phyloP scores from a whole-genome alignment of 2,888 invertebrate species.

The Nasonovia ribisnigri region DNA sequence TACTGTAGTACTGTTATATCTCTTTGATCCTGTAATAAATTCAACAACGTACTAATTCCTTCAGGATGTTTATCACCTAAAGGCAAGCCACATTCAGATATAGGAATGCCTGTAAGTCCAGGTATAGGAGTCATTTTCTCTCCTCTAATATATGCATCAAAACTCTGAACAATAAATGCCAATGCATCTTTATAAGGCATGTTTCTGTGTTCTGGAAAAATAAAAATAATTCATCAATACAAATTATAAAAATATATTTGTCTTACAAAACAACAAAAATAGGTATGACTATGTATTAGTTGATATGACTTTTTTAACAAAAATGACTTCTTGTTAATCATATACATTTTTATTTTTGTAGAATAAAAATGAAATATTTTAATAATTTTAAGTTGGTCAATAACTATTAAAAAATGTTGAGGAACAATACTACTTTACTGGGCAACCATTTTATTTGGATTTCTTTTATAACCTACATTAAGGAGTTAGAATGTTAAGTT shows the following conservation, averaged over 20 bases:
- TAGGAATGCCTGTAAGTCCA: conserved; percentile 70
- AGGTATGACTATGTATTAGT: neutral
- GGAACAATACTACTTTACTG: neutral
- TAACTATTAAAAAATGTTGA: neutral
- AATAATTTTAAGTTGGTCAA: neutral
- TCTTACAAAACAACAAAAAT: neutral
- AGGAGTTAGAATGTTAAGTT: too few relatives aligned
- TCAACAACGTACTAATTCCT: conserved; percentile 78
- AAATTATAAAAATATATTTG: neutral
- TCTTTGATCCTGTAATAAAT: conserved; percentile 85
- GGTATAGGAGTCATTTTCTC: conserved; percentile 72
- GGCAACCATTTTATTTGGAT: too few relatives aligned
- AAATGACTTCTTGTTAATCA: neutral
- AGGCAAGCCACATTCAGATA: conserved; percentile 67
- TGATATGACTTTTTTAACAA: neutral
- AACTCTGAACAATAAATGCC: conserved; percentile 81
- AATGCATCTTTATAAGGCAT: conserved; percentile 95
- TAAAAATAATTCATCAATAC: neutral
- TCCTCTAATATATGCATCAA: conserved; percentile 75
- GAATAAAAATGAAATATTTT: neutral
- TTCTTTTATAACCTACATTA: too few relatives aligned
- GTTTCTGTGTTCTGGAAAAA: conserved; percentile 87
- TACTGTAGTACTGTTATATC: conserved; percentile 83
- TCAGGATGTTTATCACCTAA: conserved; percentile 74
- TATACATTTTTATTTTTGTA: neutral